phyloP scores from a whole-genome alignment of 2,888 invertebrate species.

The Andrena bicolor region DNA sequence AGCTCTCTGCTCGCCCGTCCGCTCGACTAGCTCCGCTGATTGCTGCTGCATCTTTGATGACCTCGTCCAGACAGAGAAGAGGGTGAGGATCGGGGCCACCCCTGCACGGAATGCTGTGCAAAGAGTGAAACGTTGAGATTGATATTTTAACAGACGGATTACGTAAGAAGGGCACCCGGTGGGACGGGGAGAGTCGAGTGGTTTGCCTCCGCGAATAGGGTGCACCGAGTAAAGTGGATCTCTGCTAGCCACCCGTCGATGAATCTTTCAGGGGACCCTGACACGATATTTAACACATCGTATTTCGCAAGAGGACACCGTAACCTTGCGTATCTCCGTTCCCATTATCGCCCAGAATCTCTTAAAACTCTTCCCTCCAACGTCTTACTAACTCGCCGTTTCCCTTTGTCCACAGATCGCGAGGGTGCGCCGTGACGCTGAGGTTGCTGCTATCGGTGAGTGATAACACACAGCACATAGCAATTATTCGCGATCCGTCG shows the following conservation, averaged over 20 bases:
- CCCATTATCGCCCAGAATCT: conserved; percentile 3
- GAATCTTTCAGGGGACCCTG: conserved; percentile 59
- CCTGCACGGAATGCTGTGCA: conserved; percentile 79
- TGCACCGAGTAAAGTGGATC: conserved; percentile 54
- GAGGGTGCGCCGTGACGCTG: too few relatives aligned
- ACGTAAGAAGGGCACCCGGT: conserved; percentile 76
- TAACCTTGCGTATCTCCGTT: conserved; percentile 51
- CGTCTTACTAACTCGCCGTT: neutral
- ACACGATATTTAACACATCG: conserved; percentile 61
- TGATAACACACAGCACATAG: neutral
- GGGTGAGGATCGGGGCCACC: conserved; percentile 72
- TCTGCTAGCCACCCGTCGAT: conserved; percentile 53
- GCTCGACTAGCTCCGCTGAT: conserved; percentile 84
- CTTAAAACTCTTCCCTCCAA: neutral
- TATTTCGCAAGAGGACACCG: conserved; percentile 11
- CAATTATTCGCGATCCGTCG: neutral
- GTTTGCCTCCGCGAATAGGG: conserved; percentile 65
- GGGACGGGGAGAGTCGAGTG: conserved; percentile 43
- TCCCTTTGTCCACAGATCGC: conserved; percentile 23
- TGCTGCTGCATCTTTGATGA: conserved; percentile 85
- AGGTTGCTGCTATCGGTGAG: conserved; percentile 5
- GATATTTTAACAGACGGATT: conserved; percentile 84
- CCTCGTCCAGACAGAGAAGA: conserved; percentile 82
- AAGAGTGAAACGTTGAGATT: conserved; percentile 83
- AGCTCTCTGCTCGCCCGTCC: conserved; percentile 75